A percentile compares a stretch with the other conserved stretches of the same genome.
These are phyloP conservation scores for Mixornis gularis DNA, from an alignment of 2,113 vertebrate genomes.

Conservation along the genomic window DNA sequence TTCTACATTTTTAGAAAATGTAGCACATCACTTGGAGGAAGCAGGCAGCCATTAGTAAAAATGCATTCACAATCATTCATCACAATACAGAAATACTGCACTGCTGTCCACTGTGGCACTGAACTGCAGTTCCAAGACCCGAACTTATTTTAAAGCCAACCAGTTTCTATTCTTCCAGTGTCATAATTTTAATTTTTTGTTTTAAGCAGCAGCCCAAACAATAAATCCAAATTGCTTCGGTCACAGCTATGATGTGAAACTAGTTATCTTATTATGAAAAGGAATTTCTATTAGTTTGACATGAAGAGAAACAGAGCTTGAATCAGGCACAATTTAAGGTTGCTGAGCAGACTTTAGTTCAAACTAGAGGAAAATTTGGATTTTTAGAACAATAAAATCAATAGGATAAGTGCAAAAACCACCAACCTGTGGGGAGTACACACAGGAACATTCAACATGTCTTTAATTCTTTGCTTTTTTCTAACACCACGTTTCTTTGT, in stretches of 20 bases:
- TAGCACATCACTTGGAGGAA: neutral
- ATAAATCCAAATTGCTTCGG: neutral
- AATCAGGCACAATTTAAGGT: neutral
- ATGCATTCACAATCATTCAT: neutral
- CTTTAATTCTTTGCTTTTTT: slow-evolving; percentile 91
- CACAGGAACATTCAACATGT: slow-evolving; percentile 79
- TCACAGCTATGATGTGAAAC: neutral
- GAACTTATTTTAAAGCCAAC: neutral
- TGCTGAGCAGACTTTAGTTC: neutral
- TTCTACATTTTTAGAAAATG: neutral
- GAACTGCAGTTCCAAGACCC: neutral
- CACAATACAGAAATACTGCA: neutral
- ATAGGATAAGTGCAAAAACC: neutral
- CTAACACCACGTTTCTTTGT: slow-evolving; percentile 79
- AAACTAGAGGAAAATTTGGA: neutral
- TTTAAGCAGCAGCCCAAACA: neutral
- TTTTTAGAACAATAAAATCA: neutral
- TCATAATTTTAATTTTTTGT: neutral
- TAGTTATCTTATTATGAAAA: neutral
- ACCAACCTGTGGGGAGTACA: slow-evolving; percentile 80
- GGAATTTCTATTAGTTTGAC: neutral
- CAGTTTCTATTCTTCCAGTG: neutral
- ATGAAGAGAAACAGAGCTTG: neutral
- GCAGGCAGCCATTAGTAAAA: neutral
- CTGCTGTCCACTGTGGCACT: neutral